Evolutionary conservation across 1,140 invertebrate species (phyloP).

Genomic region (Leguminivora glycinivorella): DNA sequence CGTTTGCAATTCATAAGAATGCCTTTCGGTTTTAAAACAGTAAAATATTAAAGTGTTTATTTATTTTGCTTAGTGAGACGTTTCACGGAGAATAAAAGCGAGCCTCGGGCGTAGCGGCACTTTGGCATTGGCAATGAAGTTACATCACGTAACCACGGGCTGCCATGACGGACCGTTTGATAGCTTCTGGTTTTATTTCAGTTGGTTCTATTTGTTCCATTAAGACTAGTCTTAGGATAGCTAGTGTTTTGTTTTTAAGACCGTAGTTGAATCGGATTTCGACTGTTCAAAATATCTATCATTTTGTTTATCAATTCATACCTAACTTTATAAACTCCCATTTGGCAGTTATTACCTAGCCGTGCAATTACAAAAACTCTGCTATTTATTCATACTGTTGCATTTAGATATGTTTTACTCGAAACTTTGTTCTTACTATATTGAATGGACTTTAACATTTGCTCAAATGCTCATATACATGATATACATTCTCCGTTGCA

Average conservation of each 20-base stretch:
- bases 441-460: not conserved
- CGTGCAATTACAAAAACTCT: not conserved
- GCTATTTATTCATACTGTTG: not conserved
- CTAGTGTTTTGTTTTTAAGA: no score
- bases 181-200: conserved; percentile 1
- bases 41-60: not conserved
- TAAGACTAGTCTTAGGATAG: no score
- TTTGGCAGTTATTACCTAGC: no score
- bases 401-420: not conserved
- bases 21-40: not conserved
- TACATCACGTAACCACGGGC: conserved; percentile 4
- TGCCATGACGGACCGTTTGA: conserved; percentile 20
- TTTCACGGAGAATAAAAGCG: not conserved
- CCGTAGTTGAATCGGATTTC: no score
- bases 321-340: no score
- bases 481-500: conserved; percentile 2
- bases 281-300: no score
- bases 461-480: no score
- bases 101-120: conserved; percentile 14
- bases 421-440: not conserved
- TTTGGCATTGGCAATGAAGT: conserved; percentile 28
- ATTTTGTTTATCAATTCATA: no score
- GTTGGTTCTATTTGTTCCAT: not conserved
- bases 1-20: not conserved
- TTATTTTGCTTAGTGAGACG: not conserved